phyloP scores from a whole-genome alignment of 2,888 invertebrate species.

The Ormyrus rosae region DNA sequence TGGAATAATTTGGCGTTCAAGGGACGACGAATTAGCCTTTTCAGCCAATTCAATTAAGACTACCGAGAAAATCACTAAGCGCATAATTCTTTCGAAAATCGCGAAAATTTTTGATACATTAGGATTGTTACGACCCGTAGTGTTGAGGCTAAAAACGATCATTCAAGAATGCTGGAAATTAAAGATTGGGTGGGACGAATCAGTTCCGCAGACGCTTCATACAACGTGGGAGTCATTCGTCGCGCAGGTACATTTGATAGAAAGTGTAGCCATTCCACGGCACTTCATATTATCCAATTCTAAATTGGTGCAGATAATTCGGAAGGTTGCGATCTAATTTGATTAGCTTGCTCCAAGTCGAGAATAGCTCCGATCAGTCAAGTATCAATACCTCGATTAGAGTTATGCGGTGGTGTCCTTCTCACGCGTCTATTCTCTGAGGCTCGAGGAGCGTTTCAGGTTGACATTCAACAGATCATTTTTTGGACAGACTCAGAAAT shows the following conservation, averaged over 20 bases:
- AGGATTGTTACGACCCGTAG: background rate
- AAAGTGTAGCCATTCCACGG: too few species aligned
- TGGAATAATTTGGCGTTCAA: too few species aligned
- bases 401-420: conserved; percentile 41
- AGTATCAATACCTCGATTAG: conserved; percentile 47
- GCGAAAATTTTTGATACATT: background rate
- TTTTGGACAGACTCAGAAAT: conserved; percentile 4
- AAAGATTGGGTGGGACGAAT: background rate
- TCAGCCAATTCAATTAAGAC: background rate
- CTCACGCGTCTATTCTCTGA: conserved; percentile 13
- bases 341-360: conserved; percentile 42
- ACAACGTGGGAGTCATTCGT: too few species aligned
- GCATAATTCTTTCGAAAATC: background rate
- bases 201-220: background rate
- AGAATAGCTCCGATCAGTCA: conserved; percentile 22
- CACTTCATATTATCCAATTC: too few species aligned
- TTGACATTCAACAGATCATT: background rate
- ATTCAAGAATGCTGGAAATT: background rate
- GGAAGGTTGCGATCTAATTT: too few species aligned
- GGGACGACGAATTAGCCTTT: background rate
- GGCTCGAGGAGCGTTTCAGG: background rate
- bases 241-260: too few species aligned
- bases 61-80: background rate
- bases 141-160: background rate
- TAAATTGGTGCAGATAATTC: too few species aligned